phyloP scores from a whole-genome alignment of 2,797 vertebrate species.

The Chrosomus eos region DNA sequence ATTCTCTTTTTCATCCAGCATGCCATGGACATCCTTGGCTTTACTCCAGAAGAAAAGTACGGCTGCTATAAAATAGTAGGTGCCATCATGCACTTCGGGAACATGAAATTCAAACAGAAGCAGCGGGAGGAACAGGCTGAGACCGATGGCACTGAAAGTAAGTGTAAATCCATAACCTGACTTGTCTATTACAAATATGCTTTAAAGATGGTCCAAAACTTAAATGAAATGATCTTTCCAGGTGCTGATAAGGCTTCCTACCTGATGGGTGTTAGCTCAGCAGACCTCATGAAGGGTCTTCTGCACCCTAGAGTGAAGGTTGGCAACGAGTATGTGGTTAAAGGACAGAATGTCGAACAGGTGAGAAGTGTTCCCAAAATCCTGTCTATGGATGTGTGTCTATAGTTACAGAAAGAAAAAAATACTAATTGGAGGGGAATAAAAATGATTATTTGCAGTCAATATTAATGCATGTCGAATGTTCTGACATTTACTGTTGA shows the following conservation, averaged over 20 bases:
- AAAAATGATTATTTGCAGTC: not conserved
- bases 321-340: slow-evolving; percentile 92
- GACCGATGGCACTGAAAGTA: slow-evolving; percentile 91
- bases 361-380: slow-evolving; percentile 69
- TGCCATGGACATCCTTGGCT: slow-evolving; percentile 94
- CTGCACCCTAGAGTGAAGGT: slow-evolving; percentile 94
- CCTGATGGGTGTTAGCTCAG: slow-evolving; percentile 94
- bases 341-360: slow-evolving; percentile 95
- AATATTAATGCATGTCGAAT: slow-evolving; percentile 1
- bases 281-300: slow-evolving; percentile 93
- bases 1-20: slow-evolving; percentile 71
- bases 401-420: slow-evolving; percentile 22
- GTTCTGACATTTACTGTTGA: slow-evolving; percentile 40
- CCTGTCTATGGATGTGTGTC: not conserved
- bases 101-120: slow-evolving; percentile 97
- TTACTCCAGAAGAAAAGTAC: slow-evolving; percentile 86
- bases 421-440: not conserved
- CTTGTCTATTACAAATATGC: not conserved
- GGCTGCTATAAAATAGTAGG: slow-evolving; percentile 95
- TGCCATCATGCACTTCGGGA: slow-evolving; percentile 94
- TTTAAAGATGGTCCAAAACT: not conserved
- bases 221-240: slow-evolving; percentile 57
- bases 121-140: slow-evolving; percentile 93
- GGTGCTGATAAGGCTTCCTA: slow-evolving; percentile 96
- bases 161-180: slow-evolving; percentile 59